phyloP scores from a whole-genome alignment of 2,888 invertebrate genomes.

The Cantharis rufa region DNA sequence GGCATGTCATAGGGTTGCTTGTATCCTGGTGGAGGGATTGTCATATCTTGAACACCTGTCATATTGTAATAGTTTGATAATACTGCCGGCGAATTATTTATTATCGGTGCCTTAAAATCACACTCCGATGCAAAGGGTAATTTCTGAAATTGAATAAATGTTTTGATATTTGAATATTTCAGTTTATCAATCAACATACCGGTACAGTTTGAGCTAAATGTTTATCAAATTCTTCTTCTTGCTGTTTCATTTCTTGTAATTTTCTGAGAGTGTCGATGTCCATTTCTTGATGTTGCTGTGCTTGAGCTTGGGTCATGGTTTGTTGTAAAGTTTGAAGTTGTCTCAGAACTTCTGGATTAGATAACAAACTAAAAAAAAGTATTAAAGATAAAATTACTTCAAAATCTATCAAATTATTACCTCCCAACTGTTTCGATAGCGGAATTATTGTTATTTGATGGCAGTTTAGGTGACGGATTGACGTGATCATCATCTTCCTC shows the following conservation, averaged over 20 bases:
- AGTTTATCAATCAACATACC: constrained; percentile 52
- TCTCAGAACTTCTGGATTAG: constrained; percentile 86
- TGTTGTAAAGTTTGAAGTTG: constrained; percentile 76
- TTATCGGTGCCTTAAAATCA: constrained; percentile 61
- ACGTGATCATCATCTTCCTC: constrained; percentile 78
- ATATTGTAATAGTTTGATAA: constrained; percentile 39
- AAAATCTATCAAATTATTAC: constrained; percentile 11
- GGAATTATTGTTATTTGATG: constrained; percentile 16
- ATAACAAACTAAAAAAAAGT: constrained; percentile 64
- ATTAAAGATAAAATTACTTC: constrained; percentile 2
- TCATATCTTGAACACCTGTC: constrained; percentile 52
- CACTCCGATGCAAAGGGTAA: constrained; percentile 69
- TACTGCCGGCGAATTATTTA: constrained; percentile 43
- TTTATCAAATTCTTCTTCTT: constrained; percentile 77
- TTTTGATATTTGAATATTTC: neutral
- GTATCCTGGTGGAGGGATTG: constrained; percentile 62
- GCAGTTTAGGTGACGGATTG: constrained; percentile 55
- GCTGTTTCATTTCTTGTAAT: constrained; percentile 71
- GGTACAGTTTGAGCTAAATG: constrained; percentile 75
- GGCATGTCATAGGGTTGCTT: constrained; percentile 48
- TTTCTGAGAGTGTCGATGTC: constrained; percentile 72
- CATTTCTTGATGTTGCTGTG: constrained; percentile 65
- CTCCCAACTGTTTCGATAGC: constrained; percentile 40
- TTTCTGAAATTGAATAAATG: constrained; percentile 55
- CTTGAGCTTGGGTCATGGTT: constrained; percentile 48